These are phyloP conservation scores for Melanotus villosus DNA, from an alignment of 2,888 invertebrate species.

Conservation along the genomic window DNA sequence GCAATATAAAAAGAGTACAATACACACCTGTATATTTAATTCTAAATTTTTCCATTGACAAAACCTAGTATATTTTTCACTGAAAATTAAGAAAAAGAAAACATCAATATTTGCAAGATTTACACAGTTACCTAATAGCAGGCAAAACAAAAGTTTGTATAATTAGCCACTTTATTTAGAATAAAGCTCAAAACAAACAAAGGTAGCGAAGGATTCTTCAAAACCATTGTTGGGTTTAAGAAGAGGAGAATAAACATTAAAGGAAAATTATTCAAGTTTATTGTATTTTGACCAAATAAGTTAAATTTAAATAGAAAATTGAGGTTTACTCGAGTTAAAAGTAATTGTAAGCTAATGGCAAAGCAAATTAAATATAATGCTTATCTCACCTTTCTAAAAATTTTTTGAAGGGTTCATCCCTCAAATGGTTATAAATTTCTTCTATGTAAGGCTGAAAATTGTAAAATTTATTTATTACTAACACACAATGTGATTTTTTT, in stretches of 20 bases:
- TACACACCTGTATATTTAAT: slow-evolving; percentile 94
- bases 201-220: background rate
- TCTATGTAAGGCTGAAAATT: slow-evolving; percentile 99
- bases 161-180: background rate
- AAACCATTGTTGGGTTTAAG: background rate
- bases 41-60: slow-evolving; percentile 99
- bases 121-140: no score
- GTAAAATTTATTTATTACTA: no score
- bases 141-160: no score
- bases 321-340: no score
- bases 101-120: background rate
- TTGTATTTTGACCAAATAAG: no score
- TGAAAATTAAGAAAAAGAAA: slow-evolving; percentile 69
- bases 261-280: background rate
- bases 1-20: slow-evolving; percentile 29
- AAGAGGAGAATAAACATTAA: background rate
- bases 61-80: slow-evolving; percentile 99
- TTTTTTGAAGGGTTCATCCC: slow-evolving; percentile 97
- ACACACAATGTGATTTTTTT: no score
- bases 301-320: background rate
- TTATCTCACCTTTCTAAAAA: slow-evolving; percentile 94
- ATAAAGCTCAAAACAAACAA: background rate
- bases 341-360: no score
- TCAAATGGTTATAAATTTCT: slow-evolving; percentile 98
- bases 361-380: background rate